These are phyloP conservation scores for Hoplodrina blanda DNA, from an alignment of 2,888 invertebrate species.

Conservation along the genomic window DNA sequence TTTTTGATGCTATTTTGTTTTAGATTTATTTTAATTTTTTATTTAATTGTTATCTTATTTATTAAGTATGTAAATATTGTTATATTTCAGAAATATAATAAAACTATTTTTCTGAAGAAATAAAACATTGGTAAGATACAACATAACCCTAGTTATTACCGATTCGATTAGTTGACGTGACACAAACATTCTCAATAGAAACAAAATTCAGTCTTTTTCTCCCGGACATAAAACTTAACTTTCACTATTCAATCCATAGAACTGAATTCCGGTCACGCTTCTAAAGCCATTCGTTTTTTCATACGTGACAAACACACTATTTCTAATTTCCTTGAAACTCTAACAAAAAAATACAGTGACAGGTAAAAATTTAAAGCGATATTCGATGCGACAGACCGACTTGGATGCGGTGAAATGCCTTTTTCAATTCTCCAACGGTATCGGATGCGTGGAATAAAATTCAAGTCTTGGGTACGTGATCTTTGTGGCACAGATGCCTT, in stretches of 20 bases:
- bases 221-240: conserved; percentile 4
- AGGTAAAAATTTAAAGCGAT: conserved; percentile 56
- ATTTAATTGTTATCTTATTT: no score
- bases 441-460: conserved; percentile 80
- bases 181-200: background rate
- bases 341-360: conserved; percentile 38
- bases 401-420: conserved; percentile 68
- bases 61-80: no score
- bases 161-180: no score
- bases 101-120: no score
- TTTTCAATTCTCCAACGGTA: conserved; percentile 72
- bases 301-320: conserved; percentile 49
- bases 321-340: conserved; percentile 34
- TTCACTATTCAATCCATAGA: conserved; percentile 16
- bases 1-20: no score
- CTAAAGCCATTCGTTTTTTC: conserved; percentile 31
- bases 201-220: background rate
- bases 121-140: no score
- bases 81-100: no score
- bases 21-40: no score
- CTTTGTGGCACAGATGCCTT: conserved; percentile 71
- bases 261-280: conserved; percentile 28
- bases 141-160: no score
- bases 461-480: conserved; percentile 73
- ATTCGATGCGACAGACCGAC: conserved; percentile 56